phyloP scores from a whole-genome alignment of 1,140 invertebrate species.

The Drosophila subpulchrella region DNA sequence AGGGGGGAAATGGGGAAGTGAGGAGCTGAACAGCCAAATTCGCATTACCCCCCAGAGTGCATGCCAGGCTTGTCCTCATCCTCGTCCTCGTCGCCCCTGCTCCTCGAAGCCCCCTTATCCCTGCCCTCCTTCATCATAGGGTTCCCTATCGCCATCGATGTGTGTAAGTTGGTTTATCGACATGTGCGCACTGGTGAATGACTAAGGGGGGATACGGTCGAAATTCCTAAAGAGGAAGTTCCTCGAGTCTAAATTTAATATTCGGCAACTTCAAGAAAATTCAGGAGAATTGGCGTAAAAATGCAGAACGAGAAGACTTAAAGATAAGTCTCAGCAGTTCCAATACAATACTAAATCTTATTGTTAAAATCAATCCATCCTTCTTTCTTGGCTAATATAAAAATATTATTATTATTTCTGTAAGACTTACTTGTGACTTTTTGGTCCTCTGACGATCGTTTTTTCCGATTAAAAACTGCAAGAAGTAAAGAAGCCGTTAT shows the following conservation, averaged over 20 bases:
- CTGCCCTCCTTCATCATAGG: slow-evolving; percentile 1
- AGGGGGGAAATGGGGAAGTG: background rate
- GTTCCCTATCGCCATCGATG: slow-evolving; percentile 47
- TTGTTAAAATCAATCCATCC: background rate
- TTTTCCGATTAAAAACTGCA: background rate
- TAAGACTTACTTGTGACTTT: background rate
- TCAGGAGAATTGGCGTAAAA: background rate
- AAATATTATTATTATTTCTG: background rate
- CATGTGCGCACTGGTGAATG: slow-evolving; percentile 30
- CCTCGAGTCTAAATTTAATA: background rate
- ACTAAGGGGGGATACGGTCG: slow-evolving; percentile 9
- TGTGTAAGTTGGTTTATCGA: slow-evolving; percentile 61
- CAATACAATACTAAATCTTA: background rate
- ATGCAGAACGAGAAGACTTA: background rate
- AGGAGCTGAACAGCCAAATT: slow-evolving; percentile 20
- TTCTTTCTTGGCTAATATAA: background rate
- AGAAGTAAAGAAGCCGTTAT: background rate
- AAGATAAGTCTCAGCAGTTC: background rate
- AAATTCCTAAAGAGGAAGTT: slow-evolving; percentile 9
- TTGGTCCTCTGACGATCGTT: background rate
- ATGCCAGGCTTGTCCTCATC: slow-evolving; percentile 34
- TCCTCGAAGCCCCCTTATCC: background rate
- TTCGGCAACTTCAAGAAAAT: background rate
- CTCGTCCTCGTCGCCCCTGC: slow-evolving; percentile 1
- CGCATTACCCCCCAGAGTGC: slow-evolving; percentile 53